Evolutionary conservation across 2,113 vertebrate genomes (phyloP), one percentile per base, ranked within the genome.

Genomic region (Gallinago paraguaiae): DNA sequence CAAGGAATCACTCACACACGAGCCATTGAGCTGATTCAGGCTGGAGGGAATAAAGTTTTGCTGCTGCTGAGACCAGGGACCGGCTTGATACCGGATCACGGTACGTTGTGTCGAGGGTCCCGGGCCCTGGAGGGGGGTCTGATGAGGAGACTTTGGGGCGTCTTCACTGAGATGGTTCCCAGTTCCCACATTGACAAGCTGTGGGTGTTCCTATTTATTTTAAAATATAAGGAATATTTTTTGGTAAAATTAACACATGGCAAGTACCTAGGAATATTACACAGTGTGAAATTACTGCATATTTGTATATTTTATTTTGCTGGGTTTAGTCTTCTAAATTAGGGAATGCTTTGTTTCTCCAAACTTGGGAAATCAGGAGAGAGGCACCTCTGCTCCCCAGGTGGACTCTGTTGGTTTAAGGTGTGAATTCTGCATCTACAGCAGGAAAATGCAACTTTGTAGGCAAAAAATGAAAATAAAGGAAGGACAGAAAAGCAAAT

Each of bases 1-100:
- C 99, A 99, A 96, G 99, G 99, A 91, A 99, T 99, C 97, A 99
- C 99, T 39, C 99, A 99, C 94, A 99, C 99, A 1, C 98, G 99
- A 78, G 99, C 99, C 8, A 99, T 99, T 10, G 99, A 99, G 96
- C 98, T 99, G 94, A 99, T 99, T 94, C 99, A 99, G 95, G 99
- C 99, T 6, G 99, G 99, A 35, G 99, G 99, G 81, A 99, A 97
- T 37, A 99, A 98, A 97, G 99, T 99, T n/a, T 94, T 99, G 45
- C 98, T 99, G 77, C 98, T 99, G 79, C 96, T 99, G 70, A 98
- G 99, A 91, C 98, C 99, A 2, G 99, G 99, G 70, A 99, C 98
- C 90, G 99, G 99, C 90, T 64, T 99, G 92, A 99, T 99, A 57
- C 99, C 99, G 17, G 99, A 99, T 89, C 98, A 99, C 92, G 98